Evolutionary conservation across 2,888 invertebrate genomes (phyloP).

Genomic region (Melieria picta): DNA sequence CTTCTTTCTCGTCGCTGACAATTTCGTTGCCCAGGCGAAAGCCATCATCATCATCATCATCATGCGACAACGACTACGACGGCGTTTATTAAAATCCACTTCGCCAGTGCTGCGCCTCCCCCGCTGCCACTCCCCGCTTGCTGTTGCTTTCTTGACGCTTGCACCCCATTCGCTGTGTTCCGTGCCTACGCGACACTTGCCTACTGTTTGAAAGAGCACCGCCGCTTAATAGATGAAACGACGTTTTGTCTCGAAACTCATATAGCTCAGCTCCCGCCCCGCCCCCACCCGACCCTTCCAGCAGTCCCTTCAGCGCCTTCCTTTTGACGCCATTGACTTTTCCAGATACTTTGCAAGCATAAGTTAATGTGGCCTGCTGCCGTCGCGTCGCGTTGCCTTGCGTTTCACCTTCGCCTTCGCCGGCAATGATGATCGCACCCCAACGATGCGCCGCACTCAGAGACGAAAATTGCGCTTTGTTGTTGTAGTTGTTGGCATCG

Average conservation of each 20-base stretch:
- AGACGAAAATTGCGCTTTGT: constrained; percentile 17
- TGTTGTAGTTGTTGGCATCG: constrained; percentile 1
- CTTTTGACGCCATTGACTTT: not conserved
- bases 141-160: not conserved
- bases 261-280: constrained; percentile 15
- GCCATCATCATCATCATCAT: not conserved
- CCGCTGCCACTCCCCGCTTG: not conserved
- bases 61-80: not conserved
- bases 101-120: constrained; percentile 24
- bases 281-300: not conserved
- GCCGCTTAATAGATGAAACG: constrained; percentile 15
- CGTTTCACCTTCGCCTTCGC: no score
- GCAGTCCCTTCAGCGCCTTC: not conserved
- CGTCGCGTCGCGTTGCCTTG: not conserved
- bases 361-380: constrained; percentile 6
- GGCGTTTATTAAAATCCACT: constrained; percentile 50
- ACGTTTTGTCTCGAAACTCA: constrained; percentile 2
- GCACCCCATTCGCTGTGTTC: not conserved
- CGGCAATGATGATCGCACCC: no score
- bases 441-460: not conserved
- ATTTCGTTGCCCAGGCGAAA: not conserved
- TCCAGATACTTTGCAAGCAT: not conserved
- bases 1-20: not conserved
- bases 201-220: not conserved
- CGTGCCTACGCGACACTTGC: not conserved